Percentiles rank a stretch among this genome's conserved stretches.
Conservation (phyloP, 1,140 invertebrate species). For the Triops longicaudatus region DNA sequence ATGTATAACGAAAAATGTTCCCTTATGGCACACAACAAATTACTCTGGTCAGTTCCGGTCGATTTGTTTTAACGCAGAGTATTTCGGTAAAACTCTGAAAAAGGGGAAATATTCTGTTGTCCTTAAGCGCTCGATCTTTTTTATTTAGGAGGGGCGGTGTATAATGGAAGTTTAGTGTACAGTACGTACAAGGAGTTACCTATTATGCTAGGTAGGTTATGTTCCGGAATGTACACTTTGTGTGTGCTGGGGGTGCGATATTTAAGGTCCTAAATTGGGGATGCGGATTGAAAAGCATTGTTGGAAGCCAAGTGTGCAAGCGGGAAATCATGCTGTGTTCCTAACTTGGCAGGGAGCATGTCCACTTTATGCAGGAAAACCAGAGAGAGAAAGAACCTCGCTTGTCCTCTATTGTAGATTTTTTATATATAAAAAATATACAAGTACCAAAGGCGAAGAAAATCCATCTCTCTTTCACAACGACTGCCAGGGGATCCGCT, state of each 20-base stretch:
- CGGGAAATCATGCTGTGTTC: slow-evolving; percentile 5
- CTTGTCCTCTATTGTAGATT: neutral
- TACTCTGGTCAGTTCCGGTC: too few species aligned
- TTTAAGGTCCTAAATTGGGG: neutral
- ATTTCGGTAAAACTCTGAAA: too few species aligned
- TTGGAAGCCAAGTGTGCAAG: slow-evolving; percentile 4
- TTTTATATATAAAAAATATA: too few species aligned
- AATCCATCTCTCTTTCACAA: neutral
- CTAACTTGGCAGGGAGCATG: slow-evolving; percentile 5
- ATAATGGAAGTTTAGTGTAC: too few species aligned
- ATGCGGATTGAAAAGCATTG: slow-evolving; percentile 7
- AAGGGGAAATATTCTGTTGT: too few species aligned
- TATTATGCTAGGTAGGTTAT: neutral
- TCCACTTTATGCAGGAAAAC: neutral
- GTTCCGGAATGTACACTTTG: neutral
- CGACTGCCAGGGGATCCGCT: neutral
- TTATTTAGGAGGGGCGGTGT: too few species aligned
- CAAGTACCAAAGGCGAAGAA: neutral
- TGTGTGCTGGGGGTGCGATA: neutral
- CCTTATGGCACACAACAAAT: too few species aligned
- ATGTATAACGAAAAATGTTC: too few species aligned
- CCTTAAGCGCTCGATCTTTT: too few species aligned
- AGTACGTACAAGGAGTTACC: neutral
- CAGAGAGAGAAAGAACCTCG: neutral
- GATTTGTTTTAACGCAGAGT: too few species aligned